Percentiles rank a stretch among this genome's conserved stretches.
phyloP scores from a whole-genome alignment of 1,140 invertebrate species.

The Pomacea maculata region DNA sequence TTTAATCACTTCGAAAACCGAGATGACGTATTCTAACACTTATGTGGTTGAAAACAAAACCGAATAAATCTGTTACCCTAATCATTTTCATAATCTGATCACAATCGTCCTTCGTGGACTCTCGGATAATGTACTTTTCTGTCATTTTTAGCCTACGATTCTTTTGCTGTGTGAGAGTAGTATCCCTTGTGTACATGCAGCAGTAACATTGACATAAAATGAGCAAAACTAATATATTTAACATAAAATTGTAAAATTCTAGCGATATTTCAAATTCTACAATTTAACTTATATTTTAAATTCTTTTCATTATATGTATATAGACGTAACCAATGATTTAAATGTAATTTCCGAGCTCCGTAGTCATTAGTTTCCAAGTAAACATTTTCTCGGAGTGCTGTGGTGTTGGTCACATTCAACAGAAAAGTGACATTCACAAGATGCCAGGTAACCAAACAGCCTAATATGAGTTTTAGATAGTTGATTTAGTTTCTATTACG shows the following conservation, averaged over 20 bases:
- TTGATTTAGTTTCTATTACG: too few species aligned
- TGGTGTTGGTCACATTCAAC: background rate
- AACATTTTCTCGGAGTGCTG: slow-evolving; percentile 7
- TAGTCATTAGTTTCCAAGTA: slow-evolving; percentile 16
- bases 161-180: background rate
- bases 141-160: background rate
- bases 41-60: background rate
- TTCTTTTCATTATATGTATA: background rate
- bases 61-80: slow-evolving; percentile 25
- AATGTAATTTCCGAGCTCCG: background rate
- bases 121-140: slow-evolving; percentile 18
- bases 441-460: slow-evolving; percentile 7
- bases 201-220: background rate
- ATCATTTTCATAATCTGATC: slow-evolving; percentile 37
- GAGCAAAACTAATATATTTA: background rate
- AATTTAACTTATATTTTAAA: background rate
- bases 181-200: background rate
- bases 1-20: too few species aligned
- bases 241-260: background rate
- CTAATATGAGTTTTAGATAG: too few species aligned
- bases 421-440: background rate
- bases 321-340: background rate
- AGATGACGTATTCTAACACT: too few species aligned
- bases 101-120: slow-evolving; percentile 35
- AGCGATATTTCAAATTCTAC: background rate